phyloP scores from a whole-genome alignment of 2,797 vertebrate genomes.

The Schizopygopsis malacanthus region DNA sequence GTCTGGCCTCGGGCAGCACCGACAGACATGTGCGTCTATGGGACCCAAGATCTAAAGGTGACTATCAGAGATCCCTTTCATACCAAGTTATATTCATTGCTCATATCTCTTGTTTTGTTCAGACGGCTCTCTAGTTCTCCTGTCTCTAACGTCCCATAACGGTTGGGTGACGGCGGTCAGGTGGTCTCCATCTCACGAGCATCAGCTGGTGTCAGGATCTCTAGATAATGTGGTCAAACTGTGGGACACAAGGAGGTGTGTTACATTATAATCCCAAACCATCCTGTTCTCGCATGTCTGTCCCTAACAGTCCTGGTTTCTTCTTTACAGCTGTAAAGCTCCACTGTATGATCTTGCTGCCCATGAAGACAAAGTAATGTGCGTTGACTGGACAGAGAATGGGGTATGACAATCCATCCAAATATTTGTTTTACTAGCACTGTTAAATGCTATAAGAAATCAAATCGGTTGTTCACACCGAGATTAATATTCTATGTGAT shows the following conservation, averaged over 20 bases:
- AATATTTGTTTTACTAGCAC: conserved; percentile 4
- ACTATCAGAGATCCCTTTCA: neutral
- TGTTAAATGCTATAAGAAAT: neutral
- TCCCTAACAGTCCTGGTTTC: neutral
- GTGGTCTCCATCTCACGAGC: conserved; percentile 92
- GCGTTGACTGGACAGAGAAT: conserved; percentile 94
- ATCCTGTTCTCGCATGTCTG: neutral
- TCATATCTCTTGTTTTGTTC: conserved; percentile 25
- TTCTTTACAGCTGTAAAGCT: conserved; percentile 86
- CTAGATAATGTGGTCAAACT: conserved; percentile 96
- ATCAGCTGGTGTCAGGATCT: conserved; percentile 95
- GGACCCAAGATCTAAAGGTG: conserved; percentile 96
- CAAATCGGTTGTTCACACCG: neutral
- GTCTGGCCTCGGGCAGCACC: conserved; percentile 91
- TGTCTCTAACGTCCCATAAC: conserved; percentile 94
- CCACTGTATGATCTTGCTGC: conserved; percentile 95
- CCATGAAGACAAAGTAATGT: conserved; percentile 96
- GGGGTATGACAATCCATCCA: conserved; percentile 81
- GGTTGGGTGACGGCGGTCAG: conserved; percentile 96
- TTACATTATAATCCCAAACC: neutral
- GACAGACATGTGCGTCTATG: conserved; percentile 94
- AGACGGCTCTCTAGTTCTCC: conserved; percentile 93
- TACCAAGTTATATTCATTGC: neutral
- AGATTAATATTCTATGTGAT: neutral
- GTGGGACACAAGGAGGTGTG: conserved; percentile 96